These are phyloP conservation scores for Drosophila ogumai DNA, from an alignment of 1,140 invertebrate species.

Conservation along the genomic window DNA sequence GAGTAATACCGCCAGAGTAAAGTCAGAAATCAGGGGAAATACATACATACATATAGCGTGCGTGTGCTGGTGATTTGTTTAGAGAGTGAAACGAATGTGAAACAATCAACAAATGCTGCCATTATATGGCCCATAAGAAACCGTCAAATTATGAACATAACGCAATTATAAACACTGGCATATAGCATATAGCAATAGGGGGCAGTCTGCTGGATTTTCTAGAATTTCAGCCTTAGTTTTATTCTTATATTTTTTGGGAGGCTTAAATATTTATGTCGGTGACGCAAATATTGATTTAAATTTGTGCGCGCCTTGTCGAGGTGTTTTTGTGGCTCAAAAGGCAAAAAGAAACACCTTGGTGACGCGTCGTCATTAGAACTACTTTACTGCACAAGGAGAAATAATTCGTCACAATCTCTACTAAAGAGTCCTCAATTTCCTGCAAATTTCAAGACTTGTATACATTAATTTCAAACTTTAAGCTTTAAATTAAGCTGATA, in stretches of 20 bases:
- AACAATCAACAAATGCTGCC: constrained; percentile 61
- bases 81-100: constrained; percentile 39
- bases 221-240: constrained; percentile 18
- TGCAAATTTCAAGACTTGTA: not conserved
- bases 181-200: constrained; percentile 14
- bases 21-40: constrained; percentile 29
- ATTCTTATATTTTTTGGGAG: not conserved
- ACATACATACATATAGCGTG: constrained; percentile 44
- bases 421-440: too few species aligned
- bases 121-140: constrained; percentile 57
- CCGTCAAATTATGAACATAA: constrained; percentile 64
- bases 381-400: not conserved
- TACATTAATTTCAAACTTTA: not conserved
- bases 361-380: constrained; percentile 1
- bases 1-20: constrained; percentile 8
- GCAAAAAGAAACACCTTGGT: constrained; percentile 16
- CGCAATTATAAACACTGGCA: constrained; percentile 65
- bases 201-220: constrained; percentile 11
- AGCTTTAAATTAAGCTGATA: too few species aligned
- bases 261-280: constrained; percentile 71
- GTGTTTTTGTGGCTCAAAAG: constrained; percentile 32
- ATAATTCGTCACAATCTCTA: too few species aligned
- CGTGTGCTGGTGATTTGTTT: constrained; percentile 61
- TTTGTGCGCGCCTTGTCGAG: constrained; percentile 37
- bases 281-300: constrained; percentile 75